Evolutionary conservation across 2,888 invertebrate genomes (phyloP), one percentile per base, ranked within the genome.

Genomic region (Ophraella communa): DNA sequence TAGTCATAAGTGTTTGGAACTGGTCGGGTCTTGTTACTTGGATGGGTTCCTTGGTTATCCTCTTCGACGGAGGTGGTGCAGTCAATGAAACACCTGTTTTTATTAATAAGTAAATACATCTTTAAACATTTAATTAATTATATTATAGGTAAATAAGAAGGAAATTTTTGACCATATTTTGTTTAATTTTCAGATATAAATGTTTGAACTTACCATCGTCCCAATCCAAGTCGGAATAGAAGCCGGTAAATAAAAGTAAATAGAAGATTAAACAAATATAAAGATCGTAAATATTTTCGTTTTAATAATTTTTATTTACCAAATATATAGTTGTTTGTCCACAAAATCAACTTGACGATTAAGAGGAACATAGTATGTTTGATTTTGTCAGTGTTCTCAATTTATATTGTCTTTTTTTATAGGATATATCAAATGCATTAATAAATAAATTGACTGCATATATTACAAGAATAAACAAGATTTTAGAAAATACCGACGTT

Each of bases 1-100:
- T 86, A 73, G 88, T 89, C 76, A 89, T 88, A 87, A 89, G 88
- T 73, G 89, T 88, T 72, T 89, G 89, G 84, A 88, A 89, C 82
- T 89, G 89, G 80, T 90, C 90, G 75, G 74, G 71, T 77, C 89
- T 87, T 84, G 88, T 88, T 81, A 89, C 87, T 52, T 70, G 88
- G 84, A 88, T 87, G 58, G 89, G 88, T 84, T 91, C 91, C 84
- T 90, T 91, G 83, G 88, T 89, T 75, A 91, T 90, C 73, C 95
- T 88, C 85, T 95, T 95, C 72, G 92, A 90, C 72, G 94, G 92
- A 72, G 94, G 60, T 62, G 86, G 86, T 51, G 81, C 84, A 64
- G 79, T 80, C 68, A 78, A 73, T 11, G 80, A 77, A 58, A 81
- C 80, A 73, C 79, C 84, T 79, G 27, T 11, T 20, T 27, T 53